Percentiles rank a stretch among this genome's conserved stretches.
phyloP scores from a whole-genome alignment of 2,888 invertebrate genomes.

The Ennomos erosarius region DNA sequence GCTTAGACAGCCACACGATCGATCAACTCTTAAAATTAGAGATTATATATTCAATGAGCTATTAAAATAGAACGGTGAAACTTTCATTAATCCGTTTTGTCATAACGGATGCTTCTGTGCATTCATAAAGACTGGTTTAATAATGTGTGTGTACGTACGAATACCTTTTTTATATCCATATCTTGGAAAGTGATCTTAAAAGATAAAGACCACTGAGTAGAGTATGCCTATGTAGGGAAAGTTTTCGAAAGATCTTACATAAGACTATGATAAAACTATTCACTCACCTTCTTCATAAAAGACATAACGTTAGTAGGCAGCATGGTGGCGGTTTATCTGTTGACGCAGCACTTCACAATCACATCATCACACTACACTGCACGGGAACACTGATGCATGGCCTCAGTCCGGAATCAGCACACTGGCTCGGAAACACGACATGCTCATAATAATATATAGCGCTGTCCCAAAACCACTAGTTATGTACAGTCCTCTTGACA shows the following conservation, averaged over 20 bases:
- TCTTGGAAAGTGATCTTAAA: constrained; percentile 29
- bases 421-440: constrained; percentile 72
- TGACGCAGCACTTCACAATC: constrained; percentile 54
- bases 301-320: constrained; percentile 96
- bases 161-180: constrained; percentile 29
- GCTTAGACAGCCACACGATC: too few relatives aligned
- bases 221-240: too few relatives aligned
- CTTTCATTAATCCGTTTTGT: constrained; percentile 29
- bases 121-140: constrained; percentile 30
- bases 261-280: not conserved
- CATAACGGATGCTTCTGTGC: constrained; percentile 28
- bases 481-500: constrained; percentile 27
- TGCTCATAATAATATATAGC: constrained; percentile 53
- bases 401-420: constrained; percentile 73
- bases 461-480: constrained; percentile 38
- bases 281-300: constrained; percentile 95
- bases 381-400: constrained; percentile 44
- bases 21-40: too few relatives aligned
- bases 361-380: constrained; percentile 61
- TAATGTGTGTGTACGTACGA: constrained; percentile 23
- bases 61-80: constrained; percentile 26
- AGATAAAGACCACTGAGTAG: too few relatives aligned
- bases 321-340: constrained; percentile 86
- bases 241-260: not conserved
- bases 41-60: constrained; percentile 17